Base-by-base conservation (phyloP, 2,888 invertebrate genomes). In the Xestia sexstrigata region DNA sequence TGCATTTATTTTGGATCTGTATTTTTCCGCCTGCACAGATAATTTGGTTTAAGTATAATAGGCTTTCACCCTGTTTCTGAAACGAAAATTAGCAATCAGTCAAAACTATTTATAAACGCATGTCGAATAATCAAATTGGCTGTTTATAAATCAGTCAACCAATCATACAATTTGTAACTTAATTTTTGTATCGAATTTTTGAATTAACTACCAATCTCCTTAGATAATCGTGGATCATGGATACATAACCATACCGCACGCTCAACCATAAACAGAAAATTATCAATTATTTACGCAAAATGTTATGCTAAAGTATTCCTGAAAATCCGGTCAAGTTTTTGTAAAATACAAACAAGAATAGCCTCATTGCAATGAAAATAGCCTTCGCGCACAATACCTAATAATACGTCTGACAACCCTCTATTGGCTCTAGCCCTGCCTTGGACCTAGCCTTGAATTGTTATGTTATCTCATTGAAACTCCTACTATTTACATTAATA, bases 271-370 rank as follows among this genome's bases (percentile, higher is more conserved):
- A 63, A 58, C 26, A 17, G 17, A 60, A 69, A 52, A 62, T 81
- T 65, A 63, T n/a, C 8, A 68, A 75, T 81, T 81, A 74, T 75
- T 71, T 58, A 42, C 55, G 55, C 35, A 55, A 39, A 47, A 68
- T 45, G 1, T 45, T 30, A 63, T n/a, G n/a, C 55, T n/a, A 5
- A n/a, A 26, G 39, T 9, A 13, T 55, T 63, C n/a, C n/a, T 45
- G 8, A 42, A 47, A 8, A 39, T 20, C 9, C 9, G 3, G 9
- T 20, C 17, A 30, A 3, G 20, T 11, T 55, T 55, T 5, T 55
- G 30, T n/a, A 30, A 9, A 52, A 30, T 55, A 35, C 35, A 35
- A 35, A 35, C 45, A 58, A 11, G n/a, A 9, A 45, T 17, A 23
- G 42, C 9, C 23, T 2, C 23, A 17, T n/a, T 35, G 17, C 17